Evolutionary conservation across 1,140 invertebrate genomes (phyloP), one percentile per base, ranked within the genome.

Genomic region (Choristoneura fumiferana): DNA sequence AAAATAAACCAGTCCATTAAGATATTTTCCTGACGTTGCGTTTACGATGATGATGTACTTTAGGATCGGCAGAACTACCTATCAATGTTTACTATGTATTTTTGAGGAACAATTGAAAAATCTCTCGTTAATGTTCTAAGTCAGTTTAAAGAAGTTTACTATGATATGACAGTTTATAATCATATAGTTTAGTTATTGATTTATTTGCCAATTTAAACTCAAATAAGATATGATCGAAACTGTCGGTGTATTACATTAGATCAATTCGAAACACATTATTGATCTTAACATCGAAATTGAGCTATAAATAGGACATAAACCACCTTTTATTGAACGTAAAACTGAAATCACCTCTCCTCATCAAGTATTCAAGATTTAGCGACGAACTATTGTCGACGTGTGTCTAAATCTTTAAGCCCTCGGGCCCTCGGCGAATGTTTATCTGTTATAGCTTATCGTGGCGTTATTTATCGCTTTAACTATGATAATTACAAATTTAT

Each of bases 271-370:
- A 34, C 55, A 43, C 34, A 14, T 53, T 53, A 70, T 71, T 58
- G 62, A 63, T 63, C 43, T 52, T 40, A 55, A 36, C 59, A 62
- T 54, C 54, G 53, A 64, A 65, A 66, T 58, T 64, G 53, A 63
- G 58, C 60, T 59, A 59, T 66, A 70, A 69, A 69, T 69, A 67
- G 40, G 54, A 35, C 61, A 45, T 70, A 60, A 64, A 68, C 54
- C 18, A 34, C 43, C 39, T 57, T 62, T 56, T 57, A 68, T 64
- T 61, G 56, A 45, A 56, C 62, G 45, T 62, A 62, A 69, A 65
- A 60, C 54, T 49, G 39, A 58, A 62, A 60, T 53, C 35, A 35
- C 49, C 34, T 12, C 54, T 17, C 35, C 66, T 64, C 64, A 68
- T 64, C 62, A 62, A 65, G 53, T 64, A 68, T 68, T 68, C 57